phyloP scores from a whole-genome alignment of 2,113 vertebrate genomes.

The Struthio camelus region DNA sequence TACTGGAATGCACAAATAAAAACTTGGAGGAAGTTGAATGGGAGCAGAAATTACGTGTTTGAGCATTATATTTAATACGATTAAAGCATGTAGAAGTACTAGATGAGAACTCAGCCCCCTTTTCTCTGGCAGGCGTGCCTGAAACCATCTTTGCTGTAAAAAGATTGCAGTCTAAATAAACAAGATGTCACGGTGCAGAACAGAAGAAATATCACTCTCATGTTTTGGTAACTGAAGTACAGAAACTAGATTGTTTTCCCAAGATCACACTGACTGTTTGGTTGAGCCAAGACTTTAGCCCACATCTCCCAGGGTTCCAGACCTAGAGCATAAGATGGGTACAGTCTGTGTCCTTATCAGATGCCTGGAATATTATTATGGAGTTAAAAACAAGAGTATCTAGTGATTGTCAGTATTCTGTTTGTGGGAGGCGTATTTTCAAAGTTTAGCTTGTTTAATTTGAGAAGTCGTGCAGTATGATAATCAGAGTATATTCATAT shows the following conservation, averaged over 20 bases:
- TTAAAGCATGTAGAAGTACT: background rate
- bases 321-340: background rate
- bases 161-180: background rate
- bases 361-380: background rate
- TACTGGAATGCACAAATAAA: background rate
- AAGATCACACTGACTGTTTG: background rate
- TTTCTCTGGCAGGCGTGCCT: background rate
- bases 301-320: background rate
- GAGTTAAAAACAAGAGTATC: conserved; percentile 1
- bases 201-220: background rate
- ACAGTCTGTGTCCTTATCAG: background rate
- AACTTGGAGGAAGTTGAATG: background rate
- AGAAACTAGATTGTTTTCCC: background rate
- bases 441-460: conserved; percentile 27
- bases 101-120: background rate
- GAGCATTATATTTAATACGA: background rate
- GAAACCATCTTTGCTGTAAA: background rate
- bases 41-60: background rate
- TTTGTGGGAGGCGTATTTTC: conserved; percentile 35
- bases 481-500: background rate
- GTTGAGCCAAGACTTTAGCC: background rate
- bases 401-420: conserved; percentile 7
- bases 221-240: background rate
- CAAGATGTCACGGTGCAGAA: background rate
- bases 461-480: conserved; percentile 14